A percentile compares a stretch with the other conserved stretches of the same genome.
phyloP scores from a whole-genome alignment of 2,113 vertebrate genomes.

The Nipponia nippon region DNA sequence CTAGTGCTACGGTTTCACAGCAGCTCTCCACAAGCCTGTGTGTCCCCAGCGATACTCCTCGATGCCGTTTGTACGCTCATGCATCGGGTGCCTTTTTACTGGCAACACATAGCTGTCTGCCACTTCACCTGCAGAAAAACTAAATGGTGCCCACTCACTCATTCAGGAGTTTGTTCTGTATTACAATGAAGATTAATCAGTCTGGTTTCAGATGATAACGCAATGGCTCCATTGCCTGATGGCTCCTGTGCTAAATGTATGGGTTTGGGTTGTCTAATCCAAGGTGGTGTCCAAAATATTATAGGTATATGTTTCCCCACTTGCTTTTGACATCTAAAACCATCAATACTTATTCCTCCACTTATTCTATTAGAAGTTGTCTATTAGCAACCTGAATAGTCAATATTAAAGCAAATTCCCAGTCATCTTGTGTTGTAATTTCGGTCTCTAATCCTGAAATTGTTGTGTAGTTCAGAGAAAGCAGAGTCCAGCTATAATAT shows the following conservation, averaged over 20 bases:
- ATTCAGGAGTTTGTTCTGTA: not conserved
- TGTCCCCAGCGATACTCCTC: not conserved
- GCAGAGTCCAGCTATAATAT: not conserved
- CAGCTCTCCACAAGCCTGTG: not conserved
- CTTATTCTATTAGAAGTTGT: not conserved
- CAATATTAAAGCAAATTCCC: not conserved
- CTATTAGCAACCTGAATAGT: not conserved
- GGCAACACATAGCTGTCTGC: not conserved
- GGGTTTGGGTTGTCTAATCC: not conserved
- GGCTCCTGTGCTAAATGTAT: not conserved
- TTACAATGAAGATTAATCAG: not conserved
- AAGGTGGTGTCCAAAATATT: not conserved
- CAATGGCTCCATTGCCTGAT: not conserved
- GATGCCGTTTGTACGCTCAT: not conserved
- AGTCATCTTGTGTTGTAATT: not conserved
- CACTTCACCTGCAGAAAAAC: not conserved
- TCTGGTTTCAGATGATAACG: not conserved
- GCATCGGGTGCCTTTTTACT: not conserved
- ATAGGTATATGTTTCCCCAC: not conserved
- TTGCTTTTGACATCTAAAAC: not conserved
- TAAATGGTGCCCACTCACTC: not conserved
- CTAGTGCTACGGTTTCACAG: not conserved
- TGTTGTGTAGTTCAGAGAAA: not conserved
- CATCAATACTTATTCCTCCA: not conserved
- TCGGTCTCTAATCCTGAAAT: not conserved